phyloP scores from a whole-genome alignment of 2,797 vertebrate species.

The Brachyalestes nurse region DNA sequence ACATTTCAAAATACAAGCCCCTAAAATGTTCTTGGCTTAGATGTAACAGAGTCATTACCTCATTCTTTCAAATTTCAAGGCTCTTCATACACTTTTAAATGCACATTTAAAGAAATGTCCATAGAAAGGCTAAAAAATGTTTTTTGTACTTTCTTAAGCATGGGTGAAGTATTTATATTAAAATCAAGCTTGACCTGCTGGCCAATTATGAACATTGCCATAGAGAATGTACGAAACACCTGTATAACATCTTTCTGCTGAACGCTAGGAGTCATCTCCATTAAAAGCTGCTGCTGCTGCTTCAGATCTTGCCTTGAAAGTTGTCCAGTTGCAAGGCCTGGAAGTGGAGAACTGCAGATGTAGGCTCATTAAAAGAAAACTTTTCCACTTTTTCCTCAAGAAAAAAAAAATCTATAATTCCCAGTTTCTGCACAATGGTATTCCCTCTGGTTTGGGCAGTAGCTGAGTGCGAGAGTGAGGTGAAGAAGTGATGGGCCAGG shows the following conservation, averaged over 20 bases:
- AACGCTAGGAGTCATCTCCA: slow-evolving; percentile 9
- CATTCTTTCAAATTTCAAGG: too few species aligned
- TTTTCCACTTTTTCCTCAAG: slow-evolving; percentile 65
- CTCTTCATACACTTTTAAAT: too few species aligned
- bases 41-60: too few species aligned
- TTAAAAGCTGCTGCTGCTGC: slow-evolving; percentile 27
- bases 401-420: slow-evolving; percentile 75
- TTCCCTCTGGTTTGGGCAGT: slow-evolving; percentile 65
- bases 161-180: not conserved
- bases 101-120: too few species aligned
- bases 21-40: too few species aligned
- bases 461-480: slow-evolving; percentile 61
- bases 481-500: slow-evolving; percentile 74
- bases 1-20: not conserved
- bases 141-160: not conserved
- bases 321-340: slow-evolving; percentile 68
- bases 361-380: slow-evolving; percentile 76
- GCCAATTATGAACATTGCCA: not conserved
- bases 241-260: slow-evolving; percentile 20
- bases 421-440: slow-evolving; percentile 73
- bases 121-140: too few species aligned
- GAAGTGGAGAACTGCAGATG: slow-evolving; percentile 66
- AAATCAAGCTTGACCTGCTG: not conserved
- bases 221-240: not conserved
- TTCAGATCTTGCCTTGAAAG: slow-evolving; percentile 55